Evolutionary conservation across 2,888 invertebrate species (phyloP).

Genomic region (Rotaria socialis): DNA sequence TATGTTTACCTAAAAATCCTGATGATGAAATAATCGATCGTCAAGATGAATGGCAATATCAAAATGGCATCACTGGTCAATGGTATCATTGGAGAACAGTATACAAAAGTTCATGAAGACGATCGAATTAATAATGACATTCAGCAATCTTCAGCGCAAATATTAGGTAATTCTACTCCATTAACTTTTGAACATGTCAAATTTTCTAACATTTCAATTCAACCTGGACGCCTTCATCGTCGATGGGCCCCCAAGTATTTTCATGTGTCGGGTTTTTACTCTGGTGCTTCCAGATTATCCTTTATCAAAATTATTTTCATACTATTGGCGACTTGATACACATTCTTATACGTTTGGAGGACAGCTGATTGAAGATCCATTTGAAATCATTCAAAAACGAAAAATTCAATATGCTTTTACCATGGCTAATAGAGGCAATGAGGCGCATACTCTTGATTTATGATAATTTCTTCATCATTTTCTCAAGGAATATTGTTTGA

Average conservation of each 20-base stretch:
- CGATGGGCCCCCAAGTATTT: background rate
- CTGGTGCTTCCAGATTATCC: background rate
- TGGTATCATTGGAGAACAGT: background rate
- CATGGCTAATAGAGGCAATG: too few species aligned
- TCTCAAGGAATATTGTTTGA: background rate
- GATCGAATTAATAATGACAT: too few species aligned
- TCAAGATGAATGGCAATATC: constrained; percentile 16
- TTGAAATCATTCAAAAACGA: too few species aligned
- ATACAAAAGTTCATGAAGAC: background rate
- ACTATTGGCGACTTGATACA: constrained; percentile 1
- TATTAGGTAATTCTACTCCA: too few species aligned
- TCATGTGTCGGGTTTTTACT: background rate
- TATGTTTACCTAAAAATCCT: background rate
- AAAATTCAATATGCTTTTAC: too few species aligned
- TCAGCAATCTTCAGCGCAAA: too few species aligned
- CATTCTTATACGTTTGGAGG: background rate
- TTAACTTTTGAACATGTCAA: too few species aligned
- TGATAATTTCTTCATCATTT: background rate
- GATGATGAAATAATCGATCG: background rate
- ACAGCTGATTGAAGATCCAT: too few species aligned
- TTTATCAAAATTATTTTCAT: background rate
- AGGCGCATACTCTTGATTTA: background rate
- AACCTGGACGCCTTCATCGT: background rate
- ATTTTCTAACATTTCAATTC: too few species aligned
- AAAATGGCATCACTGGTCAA: background rate